Base-by-base conservation (phyloP, 2,888 invertebrate genomes). In the Andrena praecox region DNA sequence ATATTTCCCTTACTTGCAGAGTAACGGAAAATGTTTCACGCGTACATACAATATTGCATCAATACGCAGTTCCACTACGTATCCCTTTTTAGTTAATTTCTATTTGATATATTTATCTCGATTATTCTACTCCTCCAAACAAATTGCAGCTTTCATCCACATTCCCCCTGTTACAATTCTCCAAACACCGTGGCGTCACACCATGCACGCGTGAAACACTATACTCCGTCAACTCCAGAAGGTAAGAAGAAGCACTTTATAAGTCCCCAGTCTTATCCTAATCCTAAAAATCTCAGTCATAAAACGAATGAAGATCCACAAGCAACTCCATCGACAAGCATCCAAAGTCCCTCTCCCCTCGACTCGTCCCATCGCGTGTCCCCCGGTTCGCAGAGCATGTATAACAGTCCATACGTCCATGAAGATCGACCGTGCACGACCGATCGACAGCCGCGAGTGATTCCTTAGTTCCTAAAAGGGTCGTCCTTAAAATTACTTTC, bases 401-500 rank as follows among this genome's bases (percentile, higher is more conserved):
- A 62, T 33, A 33, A 16, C 31, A 60, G 31, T 29, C 29, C 42
- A 42, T 42, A 42, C 42, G 60, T 59, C 20, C 27, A 8, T 24
- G 33, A 24, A n/a, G 29, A 60, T 71, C 56, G 64, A 52, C 31
- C 31, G 10, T 31, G 60, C 50, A 24, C 67, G 56, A 16, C 12
- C 71, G 31, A 48, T 66, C 63, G 59, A 31, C 69, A 29, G 31
- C 71, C 73, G 33, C 35, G 66, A 67, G 66, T 66, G 60, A 33
- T 74, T 67, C 33, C 77, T 76, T 84, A 85, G 48, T 76, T 67
- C 42, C 80, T 82, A 78, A 76, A 75, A 59, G 54, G 50, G 77
- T 79, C 75, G 29, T 82, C 68, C 92, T 92, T 93, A 93, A 89
- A 90, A 92, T 90, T 93, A 93, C 52, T 87, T 89, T 89, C 89